These are phyloP conservation scores for Pachycephala philippinensis DNA, from an alignment of 2,113 vertebrate species.

Conservation along the genomic window DNA sequence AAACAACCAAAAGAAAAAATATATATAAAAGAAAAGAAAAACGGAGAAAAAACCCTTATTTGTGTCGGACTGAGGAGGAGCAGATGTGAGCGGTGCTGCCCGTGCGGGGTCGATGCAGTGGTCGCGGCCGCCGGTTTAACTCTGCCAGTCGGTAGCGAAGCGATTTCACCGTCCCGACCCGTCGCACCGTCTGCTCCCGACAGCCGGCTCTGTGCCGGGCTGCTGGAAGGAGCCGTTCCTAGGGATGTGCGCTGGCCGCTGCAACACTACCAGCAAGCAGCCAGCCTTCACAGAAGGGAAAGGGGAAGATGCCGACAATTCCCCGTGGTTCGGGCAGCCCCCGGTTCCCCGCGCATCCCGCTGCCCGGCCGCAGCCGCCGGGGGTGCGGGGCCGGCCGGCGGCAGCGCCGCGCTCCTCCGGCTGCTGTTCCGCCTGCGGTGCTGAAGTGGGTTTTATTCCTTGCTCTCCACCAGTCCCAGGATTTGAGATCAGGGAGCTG, in stretches of 20 bases:
- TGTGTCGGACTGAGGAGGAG: background rate
- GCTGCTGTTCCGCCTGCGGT: constrained; percentile 64
- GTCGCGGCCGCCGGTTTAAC: background rate
- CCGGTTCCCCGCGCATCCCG: background rate
- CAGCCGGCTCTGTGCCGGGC: background rate
- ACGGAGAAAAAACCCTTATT: background rate
- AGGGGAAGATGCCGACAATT: background rate
- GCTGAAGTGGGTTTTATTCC: constrained; percentile 45
- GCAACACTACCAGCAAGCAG: background rate
- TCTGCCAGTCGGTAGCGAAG: background rate
- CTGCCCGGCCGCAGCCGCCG: background rate
- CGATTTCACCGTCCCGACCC: background rate
- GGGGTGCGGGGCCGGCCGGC: background rate
- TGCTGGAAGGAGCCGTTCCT: background rate
- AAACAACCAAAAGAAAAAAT: background rate
- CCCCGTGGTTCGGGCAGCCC: background rate
- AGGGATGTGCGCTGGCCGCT: background rate
- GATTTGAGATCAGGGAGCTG: background rate
- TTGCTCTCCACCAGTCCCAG: background rate
- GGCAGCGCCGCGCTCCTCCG: background rate
- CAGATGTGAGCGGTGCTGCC: background rate
- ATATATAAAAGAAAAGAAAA: background rate
- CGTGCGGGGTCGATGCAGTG: background rate
- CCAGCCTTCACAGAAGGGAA: background rate
- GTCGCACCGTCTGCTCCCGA: background rate